Base-by-base conservation (phyloP, 2,888 invertebrate species). In the Diarsia mendica region DNA sequence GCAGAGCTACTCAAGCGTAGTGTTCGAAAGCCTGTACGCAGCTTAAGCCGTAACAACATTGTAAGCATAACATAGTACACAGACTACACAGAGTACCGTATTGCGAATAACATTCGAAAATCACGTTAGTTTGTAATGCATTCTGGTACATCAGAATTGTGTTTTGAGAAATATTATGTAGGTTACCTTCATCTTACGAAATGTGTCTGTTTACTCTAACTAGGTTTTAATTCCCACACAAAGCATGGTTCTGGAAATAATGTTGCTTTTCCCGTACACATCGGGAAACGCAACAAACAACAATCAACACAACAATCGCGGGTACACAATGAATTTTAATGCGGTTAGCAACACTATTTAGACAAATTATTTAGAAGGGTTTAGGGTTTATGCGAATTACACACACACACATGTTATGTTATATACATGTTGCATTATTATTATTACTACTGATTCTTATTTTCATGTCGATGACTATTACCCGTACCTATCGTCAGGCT, bases 41-140 rank as follows among this genome's bases (percentile, higher is more conserved):
- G 74, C 80, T 79, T 80, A 83, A 84, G 46, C 68, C 28, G 55
- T 68, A 67, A 61, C 73, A 80, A 83, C 80, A 80, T 80, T 68
- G 65, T 73, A 72, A 72, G 46, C 49, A 73, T 79, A 65, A 23
- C 33, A 61, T 20, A 49, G 48, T 53, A 65, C 39, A 53, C 51
- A 58, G 11, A 49, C 48, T 53, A 65, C 39, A 53, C 51, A 58
- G 11, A 65, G 46, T n/a, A 23, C 20, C 48, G 15, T 72, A 63
- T 63, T 66, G 74, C 18, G 20, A 65, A 72, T 65, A 49, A 55
- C n/a, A 66, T 58, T 58, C 13, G 28, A 73, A 83, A 65, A 79
- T 66, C 46, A 39, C n/a, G 51, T 67, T 11, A 58, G 15, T 48
- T 49, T 65, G 10, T n/a, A 61, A 64, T 44, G 15, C 28, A 23